A percentile compares a stretch with the other conserved stretches of the same genome.
Conservation (phyloP, 2,113 vertebrate genomes). For the Chlamydotis undulata region DNA sequence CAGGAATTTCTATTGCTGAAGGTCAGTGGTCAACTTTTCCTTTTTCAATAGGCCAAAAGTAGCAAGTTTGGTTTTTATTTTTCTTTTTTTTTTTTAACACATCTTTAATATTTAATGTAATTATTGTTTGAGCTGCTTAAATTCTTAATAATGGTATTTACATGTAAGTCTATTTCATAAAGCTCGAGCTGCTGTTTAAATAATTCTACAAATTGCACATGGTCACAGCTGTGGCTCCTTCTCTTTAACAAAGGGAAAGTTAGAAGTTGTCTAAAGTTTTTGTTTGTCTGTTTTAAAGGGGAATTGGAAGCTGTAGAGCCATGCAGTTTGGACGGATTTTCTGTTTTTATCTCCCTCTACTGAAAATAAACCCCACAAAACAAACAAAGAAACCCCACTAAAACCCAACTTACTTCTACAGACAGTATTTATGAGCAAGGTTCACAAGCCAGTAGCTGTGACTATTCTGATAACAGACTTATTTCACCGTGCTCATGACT, state of each 20-base stretch:
- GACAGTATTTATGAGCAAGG: not conserved
- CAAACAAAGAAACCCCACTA: rapidly evolving
- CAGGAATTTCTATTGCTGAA: not conserved
- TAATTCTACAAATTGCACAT: not conserved
- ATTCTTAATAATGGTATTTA: not conserved
- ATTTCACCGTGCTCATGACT: not conserved
- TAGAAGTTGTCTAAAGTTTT: not conserved
- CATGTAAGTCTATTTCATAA: not conserved
- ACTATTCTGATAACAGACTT: not conserved
- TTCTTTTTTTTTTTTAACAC: not conserved
- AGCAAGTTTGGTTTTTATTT: too few relatives aligned
- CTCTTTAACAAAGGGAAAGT: not conserved
- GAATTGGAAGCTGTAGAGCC: not conserved
- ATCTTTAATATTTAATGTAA: not conserved
- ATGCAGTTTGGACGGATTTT: not conserved
- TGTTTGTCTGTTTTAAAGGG: not conserved
- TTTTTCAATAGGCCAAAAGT: not conserved
- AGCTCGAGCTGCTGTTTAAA: not conserved
- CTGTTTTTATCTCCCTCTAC: not conserved
- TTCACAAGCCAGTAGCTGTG: not conserved
- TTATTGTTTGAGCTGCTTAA: not conserved
- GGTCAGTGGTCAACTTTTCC: not conserved
- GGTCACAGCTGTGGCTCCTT: not conserved
- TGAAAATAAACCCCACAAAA: not conserved
- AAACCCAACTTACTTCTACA: not conserved